A percentile compares a stretch with the other conserved stretches of the same genome.
These are phyloP conservation scores for Agelas oroides DNA, from an alignment of 37 sponge, comb jelly and placozoan genomes.

Conservation along the genomic window DNA sequence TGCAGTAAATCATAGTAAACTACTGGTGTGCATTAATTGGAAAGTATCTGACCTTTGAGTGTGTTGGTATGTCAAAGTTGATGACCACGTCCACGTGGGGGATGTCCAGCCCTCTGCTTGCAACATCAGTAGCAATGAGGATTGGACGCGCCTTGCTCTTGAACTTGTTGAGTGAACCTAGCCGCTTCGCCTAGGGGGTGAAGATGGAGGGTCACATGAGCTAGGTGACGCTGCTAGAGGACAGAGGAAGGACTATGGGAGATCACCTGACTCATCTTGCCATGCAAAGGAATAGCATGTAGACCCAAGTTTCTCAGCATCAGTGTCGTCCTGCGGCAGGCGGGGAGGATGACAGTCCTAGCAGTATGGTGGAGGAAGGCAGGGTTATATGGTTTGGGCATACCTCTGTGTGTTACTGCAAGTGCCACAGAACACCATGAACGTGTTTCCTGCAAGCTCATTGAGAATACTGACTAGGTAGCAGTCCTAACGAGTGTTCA, in stretches of 20 bases:
- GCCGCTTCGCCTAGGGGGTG: conserved; percentile 74
- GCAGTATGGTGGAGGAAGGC: not conserved
- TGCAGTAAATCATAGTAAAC: not conserved
- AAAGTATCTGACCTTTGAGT: conserved; percentile 78
- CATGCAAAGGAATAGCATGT: conserved; percentile 95
- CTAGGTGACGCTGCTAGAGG: too few relatives aligned
- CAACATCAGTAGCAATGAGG: conserved; percentile 97
- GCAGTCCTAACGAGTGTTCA: conserved; percentile 70
- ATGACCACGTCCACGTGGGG: conserved; percentile 99
- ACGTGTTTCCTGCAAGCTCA: conserved; percentile 97
- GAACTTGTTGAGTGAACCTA: conserved; percentile 98
- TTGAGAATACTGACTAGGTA: conserved; percentile 97
- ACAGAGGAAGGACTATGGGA: not conserved
- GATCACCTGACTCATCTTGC: conserved; percentile 85
- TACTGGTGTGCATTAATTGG: not conserved
- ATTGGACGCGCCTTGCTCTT: conserved; percentile 87
- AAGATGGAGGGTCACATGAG: not conserved
- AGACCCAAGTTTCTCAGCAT: conserved; percentile 92
- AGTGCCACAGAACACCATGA: conserved; percentile 99
- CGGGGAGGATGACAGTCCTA: not conserved
- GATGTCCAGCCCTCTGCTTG: conserved; percentile 98
- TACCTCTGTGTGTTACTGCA: conserved; percentile 93
- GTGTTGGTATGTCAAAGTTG: conserved; percentile 99
- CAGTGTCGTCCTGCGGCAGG: conserved; percentile 76
- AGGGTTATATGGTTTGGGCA: not conserved